A percentile compares a stretch with the other conserved stretches of the same genome.
phyloP scores from a whole-genome alignment of 2,797 vertebrate genomes.

The Tamandua tetradactyla region DNA sequence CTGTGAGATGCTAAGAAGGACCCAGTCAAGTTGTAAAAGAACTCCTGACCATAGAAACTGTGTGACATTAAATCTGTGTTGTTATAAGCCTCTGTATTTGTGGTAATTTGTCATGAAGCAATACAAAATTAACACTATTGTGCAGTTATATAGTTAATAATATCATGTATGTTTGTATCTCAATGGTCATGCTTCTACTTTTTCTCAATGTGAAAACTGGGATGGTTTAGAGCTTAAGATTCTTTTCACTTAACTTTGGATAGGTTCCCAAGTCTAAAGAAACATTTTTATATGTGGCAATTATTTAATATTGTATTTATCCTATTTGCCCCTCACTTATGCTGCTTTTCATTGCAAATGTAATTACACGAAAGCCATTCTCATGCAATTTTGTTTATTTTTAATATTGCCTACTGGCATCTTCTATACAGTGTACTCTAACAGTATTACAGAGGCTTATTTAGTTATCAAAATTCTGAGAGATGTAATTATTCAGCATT shows the following conservation, averaged over 20 bases:
- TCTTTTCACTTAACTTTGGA: neutral
- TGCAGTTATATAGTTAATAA: neutral
- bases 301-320: constrained; percentile 35
- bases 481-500: neutral
- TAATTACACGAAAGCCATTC: neutral
- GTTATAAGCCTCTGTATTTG: neutral
- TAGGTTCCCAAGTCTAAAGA: neutral
- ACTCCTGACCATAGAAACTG: too few species aligned
- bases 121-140: neutral
- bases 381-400: constrained; percentile 28
- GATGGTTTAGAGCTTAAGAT: neutral
- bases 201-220: neutral
- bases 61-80: neutral
- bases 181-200: neutral
- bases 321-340: neutral
- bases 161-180: neutral
- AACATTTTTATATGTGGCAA: neutral
- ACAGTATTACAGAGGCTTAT: neutral
- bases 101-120: neutral
- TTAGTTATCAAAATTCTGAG: constrained; percentile 11
- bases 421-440: constrained; percentile 23
- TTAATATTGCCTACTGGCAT: neutral
- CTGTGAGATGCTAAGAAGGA: too few species aligned
- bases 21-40: too few species aligned
- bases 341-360: constrained; percentile 26